phyloP scores from a whole-genome alignment of 2,797 vertebrate species.

The Loris lydekkerianus region DNA sequence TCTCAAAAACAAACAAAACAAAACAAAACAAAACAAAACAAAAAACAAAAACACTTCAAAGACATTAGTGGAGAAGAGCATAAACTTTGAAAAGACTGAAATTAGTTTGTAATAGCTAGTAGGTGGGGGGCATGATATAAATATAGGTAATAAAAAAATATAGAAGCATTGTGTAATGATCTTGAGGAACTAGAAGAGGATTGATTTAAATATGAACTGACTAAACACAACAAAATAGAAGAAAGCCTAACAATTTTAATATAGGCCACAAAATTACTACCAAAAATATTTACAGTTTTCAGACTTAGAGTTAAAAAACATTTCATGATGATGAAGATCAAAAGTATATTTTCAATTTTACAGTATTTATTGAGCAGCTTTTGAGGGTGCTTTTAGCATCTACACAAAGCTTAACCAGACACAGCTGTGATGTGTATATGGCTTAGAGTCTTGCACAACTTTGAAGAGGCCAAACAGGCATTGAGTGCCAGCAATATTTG shows the following conservation, averaged over 20 bases:
- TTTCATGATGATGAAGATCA: neutral
- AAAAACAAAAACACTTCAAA: too few species aligned
- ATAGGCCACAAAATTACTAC: neutral
- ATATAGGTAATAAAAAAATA: slow-evolving; percentile 5
- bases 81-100: slow-evolving; percentile 8
- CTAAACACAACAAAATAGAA: neutral
- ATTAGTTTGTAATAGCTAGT: slow-evolving; percentile 30
- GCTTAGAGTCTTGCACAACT: neutral
- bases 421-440: neutral
- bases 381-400: neutral
- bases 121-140: neutral
- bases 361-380: neutral
- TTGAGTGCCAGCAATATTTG: neutral
- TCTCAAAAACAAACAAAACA: too few species aligned
- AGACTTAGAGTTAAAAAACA: slow-evolving; percentile 6
- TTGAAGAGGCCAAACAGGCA: neutral
- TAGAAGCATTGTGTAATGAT: neutral
- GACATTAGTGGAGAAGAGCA: neutral
- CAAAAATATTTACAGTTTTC: slow-evolving; percentile 8
- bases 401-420: neutral
- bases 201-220: slow-evolving; percentile 18
- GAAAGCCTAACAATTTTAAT: slow-evolving; percentile 19
- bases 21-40: too few species aligned
- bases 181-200: neutral
- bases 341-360: neutral